Evolutionary conservation across 1,140 invertebrate genomes (phyloP), one percentile per base, ranked within the genome.

Genomic region (Scaptomyza graminum): DNA sequence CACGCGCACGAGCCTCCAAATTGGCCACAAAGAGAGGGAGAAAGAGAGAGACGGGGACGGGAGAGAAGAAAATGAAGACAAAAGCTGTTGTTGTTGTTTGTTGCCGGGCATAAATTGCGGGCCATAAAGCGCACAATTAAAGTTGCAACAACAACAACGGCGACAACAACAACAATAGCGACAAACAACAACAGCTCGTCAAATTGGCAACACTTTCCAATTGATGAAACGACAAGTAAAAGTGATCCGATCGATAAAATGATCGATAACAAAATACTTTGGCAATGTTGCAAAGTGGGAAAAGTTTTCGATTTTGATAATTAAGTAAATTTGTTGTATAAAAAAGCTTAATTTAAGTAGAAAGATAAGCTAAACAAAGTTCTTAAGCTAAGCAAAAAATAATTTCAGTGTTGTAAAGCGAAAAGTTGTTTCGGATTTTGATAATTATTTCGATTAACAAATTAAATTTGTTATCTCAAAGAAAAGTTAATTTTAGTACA

Each of bases 131-230:
- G 79, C 78, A 87, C 78, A 85, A 87, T 87, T 85, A 83, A 87
- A 79, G 66, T 62, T 46, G 73, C 67, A 74, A 59, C 70, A 61
- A 41, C 69, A 72, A 56, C 60, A 39, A 18, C 49, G 8, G 52
- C 49, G 11, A 7, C 55, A 15, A 52, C 1, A 22, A 22, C 18
- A 22, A 16, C 46, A 9, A 56, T 31, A 22, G 51, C 60, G 55
- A 63, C 63, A 52, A 22, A 44, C 60, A 47, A 63, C 63, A 52
- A 56, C 65, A 54, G 51, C 44, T 64, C 49, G 72, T 79, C 83
- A 88, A 87, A 85, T 85, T 85, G 82, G 82, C 83, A 85, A 85
- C 82, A 85, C 82, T 85, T 85, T 88, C 82, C 78, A 85, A 85
- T 87, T 87, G 74, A 68, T 87, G 74, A 68, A 87, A 68, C 82